These are phyloP conservation scores for Popillia japonica DNA, from an alignment of 1,140 invertebrate genomes.

Conservation along the genomic window DNA sequence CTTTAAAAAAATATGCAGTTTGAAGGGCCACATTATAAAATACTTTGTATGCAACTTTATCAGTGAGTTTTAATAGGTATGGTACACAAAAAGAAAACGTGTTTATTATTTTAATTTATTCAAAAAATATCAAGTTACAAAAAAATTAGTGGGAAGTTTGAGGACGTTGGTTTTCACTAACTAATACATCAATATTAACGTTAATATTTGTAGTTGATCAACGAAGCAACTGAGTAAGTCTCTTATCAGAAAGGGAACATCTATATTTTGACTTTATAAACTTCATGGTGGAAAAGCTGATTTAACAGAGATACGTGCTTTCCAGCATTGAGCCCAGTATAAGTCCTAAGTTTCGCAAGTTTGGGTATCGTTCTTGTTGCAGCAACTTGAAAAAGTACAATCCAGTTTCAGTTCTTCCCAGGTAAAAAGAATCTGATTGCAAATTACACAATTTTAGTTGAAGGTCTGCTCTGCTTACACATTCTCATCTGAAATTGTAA, in stretches of 20 bases:
- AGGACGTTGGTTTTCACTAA: background rate
- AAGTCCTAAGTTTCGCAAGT: slow-evolving; percentile 11
- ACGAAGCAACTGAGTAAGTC: no score
- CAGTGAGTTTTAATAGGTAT: slow-evolving; percentile 25
- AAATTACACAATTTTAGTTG: slow-evolving; percentile 33
- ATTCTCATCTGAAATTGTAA: slow-evolving; percentile 26
- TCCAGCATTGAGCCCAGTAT: slow-evolving; percentile 38
- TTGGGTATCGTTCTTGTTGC: background rate
- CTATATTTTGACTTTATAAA: slow-evolving; percentile 41
- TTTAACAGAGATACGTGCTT: slow-evolving; percentile 40
- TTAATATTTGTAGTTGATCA: no score
- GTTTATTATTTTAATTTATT: slow-evolving; percentile 10
- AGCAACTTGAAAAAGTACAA: slow-evolving; percentile 29
- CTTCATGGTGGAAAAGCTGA: slow-evolving; percentile 40
- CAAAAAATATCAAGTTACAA: slow-evolving; percentile 35
- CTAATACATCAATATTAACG: slow-evolving; percentile 13
- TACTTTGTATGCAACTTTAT: slow-evolving; percentile 35
- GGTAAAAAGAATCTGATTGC: slow-evolving; percentile 32
- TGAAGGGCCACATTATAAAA: slow-evolving; percentile 24
- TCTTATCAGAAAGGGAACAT: slow-evolving; percentile 38
- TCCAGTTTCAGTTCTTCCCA: slow-evolving; percentile 27
- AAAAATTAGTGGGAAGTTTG: slow-evolving; percentile 40
- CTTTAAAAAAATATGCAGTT: slow-evolving; percentile 31
- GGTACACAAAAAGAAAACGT: background rate
- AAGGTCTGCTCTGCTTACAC: slow-evolving; percentile 7